These are phyloP conservation scores for Sterna hirundo DNA, from an alignment of 2,113 vertebrate genomes.

Conservation along the genomic window DNA sequence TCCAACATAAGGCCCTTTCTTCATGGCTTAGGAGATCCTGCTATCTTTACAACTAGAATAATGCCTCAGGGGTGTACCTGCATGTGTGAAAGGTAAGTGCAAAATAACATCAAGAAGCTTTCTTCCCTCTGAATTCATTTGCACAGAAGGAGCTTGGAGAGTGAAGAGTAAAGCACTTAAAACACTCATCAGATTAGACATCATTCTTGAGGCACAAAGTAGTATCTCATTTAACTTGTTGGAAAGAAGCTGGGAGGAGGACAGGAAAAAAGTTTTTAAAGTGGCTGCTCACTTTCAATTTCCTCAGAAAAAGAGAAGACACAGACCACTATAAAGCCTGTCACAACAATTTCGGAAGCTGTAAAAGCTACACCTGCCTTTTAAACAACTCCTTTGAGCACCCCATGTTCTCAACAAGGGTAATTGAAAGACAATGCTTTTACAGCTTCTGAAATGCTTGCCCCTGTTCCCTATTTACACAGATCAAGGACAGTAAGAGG, in stretches of 20 bases:
- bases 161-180: background rate
- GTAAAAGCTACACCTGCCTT: background rate
- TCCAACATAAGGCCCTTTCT: background rate
- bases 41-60: background rate
- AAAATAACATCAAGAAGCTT: background rate
- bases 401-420: background rate
- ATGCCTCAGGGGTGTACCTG: background rate
- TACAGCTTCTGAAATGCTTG: conserved; percentile 2
- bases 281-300: background rate
- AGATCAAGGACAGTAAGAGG: background rate
- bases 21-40: background rate
- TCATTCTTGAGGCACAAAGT: background rate
- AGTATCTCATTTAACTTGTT: background rate
- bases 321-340: conserved; percentile 1
- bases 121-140: background rate
- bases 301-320: background rate
- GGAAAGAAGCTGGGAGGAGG: background rate
- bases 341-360: conserved; percentile 22
- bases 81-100: background rate
- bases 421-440: conserved; percentile 5
- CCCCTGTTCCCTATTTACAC: background rate
- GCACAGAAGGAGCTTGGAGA: background rate
- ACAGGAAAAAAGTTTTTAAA: background rate
- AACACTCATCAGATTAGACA: background rate
- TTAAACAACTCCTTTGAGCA: conserved; percentile 14